Evolutionary conservation across 1,140 invertebrate species (phyloP).

Genomic region (Saccostrea cuccullata): DNA sequence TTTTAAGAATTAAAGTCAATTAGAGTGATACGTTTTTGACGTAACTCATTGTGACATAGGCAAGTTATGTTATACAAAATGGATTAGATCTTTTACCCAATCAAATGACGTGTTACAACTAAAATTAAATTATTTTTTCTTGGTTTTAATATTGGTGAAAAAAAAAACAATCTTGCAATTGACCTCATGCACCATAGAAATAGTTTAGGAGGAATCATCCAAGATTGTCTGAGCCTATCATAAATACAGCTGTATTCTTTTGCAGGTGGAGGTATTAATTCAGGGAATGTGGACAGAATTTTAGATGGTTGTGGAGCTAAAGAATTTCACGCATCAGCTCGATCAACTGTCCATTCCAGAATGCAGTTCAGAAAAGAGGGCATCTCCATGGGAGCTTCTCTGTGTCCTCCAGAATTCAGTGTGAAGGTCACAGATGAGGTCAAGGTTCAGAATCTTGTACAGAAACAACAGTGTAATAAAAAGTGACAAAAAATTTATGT

Average conservation of each 20-base stretch:
- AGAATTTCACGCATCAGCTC: conserved; percentile 89
- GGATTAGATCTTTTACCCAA: too few species aligned
- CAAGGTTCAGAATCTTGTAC: conserved; percentile 59
- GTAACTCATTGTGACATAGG: too few species aligned
- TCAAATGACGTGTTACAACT: too few species aligned
- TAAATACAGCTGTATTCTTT: conserved; percentile 25
- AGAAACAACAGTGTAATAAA: not conserved
- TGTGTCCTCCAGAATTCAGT: conserved; percentile 65
- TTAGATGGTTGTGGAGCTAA: conserved; percentile 82
- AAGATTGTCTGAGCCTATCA: too few species aligned
- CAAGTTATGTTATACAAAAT: too few species aligned
- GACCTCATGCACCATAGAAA: not conserved
- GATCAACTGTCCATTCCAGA: conserved; percentile 73
- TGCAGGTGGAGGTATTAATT: conserved; percentile 88
- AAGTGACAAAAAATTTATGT: not conserved
- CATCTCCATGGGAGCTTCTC: conserved; percentile 65
- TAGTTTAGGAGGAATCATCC: not conserved
- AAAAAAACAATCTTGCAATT: too few species aligned
- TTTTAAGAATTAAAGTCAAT: too few species aligned
- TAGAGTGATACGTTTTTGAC: too few species aligned
- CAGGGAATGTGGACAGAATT: conserved; percentile 86
- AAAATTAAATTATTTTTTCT: too few species aligned
- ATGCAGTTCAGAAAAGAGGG: conserved; percentile 71
- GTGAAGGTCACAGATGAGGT: conserved; percentile 62
- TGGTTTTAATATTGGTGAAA: too few species aligned